Percentiles rank a stretch among this genome's conserved stretches.
Conservation (phyloP, 2,113 vertebrate species). For the Himantopus leucocephalus region DNA sequence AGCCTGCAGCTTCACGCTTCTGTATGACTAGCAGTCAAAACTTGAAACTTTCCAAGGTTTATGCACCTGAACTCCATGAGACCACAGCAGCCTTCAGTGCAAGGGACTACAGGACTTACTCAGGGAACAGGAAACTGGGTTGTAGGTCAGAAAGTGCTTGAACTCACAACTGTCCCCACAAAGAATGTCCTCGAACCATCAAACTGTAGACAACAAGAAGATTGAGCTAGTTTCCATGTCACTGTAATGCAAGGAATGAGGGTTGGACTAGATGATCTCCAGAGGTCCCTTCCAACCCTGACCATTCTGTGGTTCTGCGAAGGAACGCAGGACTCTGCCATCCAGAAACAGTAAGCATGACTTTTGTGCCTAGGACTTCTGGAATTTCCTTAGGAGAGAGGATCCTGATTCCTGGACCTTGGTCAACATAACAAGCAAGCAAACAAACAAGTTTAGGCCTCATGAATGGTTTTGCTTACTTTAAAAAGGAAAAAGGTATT, state of each 20-base stretch:
- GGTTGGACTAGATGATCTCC: no score
- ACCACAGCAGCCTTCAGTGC: neutral
- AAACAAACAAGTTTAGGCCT: neutral
- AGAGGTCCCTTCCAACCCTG: no score
- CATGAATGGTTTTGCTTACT: neutral
- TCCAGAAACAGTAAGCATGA: neutral
- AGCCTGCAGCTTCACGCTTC: neutral
- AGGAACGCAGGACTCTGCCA: neutral
- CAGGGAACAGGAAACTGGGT: neutral
- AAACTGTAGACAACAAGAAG: neutral
- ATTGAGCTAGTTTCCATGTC: neutral
- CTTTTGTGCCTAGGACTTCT: neutral
- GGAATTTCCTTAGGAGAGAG: neutral
- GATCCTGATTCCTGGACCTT: neutral
- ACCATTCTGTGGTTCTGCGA: neutral
- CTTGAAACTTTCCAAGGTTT: neutral
- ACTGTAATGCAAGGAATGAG: neutral
- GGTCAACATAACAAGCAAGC: neutral
- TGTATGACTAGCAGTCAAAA: neutral
- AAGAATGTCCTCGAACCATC: neutral
- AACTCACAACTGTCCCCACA: neutral
- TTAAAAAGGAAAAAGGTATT: neutral
- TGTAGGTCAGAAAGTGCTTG: neutral
- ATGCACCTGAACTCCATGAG: neutral
- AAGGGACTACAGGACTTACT: neutral